Evolutionary conservation across 2,888 invertebrate species (phyloP), one percentile per base, ranked within the genome.

Genomic region (Panopea generosa): DNA sequence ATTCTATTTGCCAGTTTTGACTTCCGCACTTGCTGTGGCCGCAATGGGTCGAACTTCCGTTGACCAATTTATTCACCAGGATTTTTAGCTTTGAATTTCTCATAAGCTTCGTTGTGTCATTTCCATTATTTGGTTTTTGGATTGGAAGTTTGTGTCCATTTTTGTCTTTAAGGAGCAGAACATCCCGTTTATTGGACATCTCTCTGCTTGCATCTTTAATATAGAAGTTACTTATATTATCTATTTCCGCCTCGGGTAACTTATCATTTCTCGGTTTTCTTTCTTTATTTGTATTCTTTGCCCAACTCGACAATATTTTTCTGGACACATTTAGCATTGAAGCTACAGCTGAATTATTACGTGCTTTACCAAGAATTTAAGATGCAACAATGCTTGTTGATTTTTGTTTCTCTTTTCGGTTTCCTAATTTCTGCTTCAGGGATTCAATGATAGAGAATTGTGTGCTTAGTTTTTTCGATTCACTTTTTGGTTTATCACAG

Each of bases 101-200:
- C 45, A 18, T n/a, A 70, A 1, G 62, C 69, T 24, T 68, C 68
- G 6, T 38, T 68, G 60, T 1, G 33, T 62, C 61, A 63, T 56
- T 45, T 55, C 55, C 55, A 55, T 65, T 4, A 65, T 22, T 18
- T 47, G n/a, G 55, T 16, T 65, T 65, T 22, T 55, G 50, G 0
- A 22, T n/a, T 24, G 27, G 55, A 7, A 20, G 20, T 16, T 65
- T 45, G 14, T 55, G 20, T 20, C 47, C 65, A 29, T 61, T 14
- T 18, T 29, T 22, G 45, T 55, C 47, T 16, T 18, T 26, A 20
- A 55, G 6, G 16, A 33, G 22, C 11, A 65, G 7, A 1, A 47
- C 47, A 16, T 55, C 45, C 16, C 53, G 2, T 33, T 55, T 65
- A 26, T 65, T 65, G 20, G 65, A 45, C 65, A 65, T 65, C 2